These are phyloP conservation scores for Azorinus chamasolen DNA, from an alignment of 2,888 invertebrate genomes.

Conservation along the genomic window DNA sequence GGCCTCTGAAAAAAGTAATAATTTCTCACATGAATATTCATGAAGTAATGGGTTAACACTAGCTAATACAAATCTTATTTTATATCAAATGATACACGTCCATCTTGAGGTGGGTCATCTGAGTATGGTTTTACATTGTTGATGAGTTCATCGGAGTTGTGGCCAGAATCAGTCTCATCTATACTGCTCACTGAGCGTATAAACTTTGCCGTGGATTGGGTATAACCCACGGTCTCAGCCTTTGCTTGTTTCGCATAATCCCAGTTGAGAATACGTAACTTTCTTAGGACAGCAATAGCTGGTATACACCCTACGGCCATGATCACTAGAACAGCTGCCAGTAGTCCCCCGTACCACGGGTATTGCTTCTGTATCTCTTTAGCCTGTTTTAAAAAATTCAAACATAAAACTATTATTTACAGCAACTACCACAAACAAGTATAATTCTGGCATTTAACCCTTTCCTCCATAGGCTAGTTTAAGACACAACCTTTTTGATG, in stretches of 20 bases:
- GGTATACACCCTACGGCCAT: slow-evolving; percentile 77
- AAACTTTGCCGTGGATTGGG: slow-evolving; percentile 73
- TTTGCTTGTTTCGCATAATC: slow-evolving; percentile 72
- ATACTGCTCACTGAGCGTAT: slow-evolving; percentile 66
- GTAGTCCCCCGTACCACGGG: slow-evolving; percentile 75
- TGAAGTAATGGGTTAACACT: no score
- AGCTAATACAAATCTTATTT: no score
- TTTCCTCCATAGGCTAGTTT: no score
- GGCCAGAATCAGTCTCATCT: slow-evolving; percentile 69
- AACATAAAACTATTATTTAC: background rate
- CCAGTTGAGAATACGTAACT: slow-evolving; percentile 69
- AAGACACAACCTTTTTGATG: no score
- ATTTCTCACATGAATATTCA: no score
- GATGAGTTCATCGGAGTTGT: slow-evolving; percentile 63
- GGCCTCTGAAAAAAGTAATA: no score
- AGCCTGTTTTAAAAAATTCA: slow-evolving; percentile 39
- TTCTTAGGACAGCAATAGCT: slow-evolving; percentile 72
- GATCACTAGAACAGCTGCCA: slow-evolving; percentile 72
- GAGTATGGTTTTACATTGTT: slow-evolving; percentile 7
- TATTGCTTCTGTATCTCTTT: slow-evolving; percentile 54
- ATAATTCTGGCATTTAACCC: background rate
- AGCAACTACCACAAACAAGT: background rate
- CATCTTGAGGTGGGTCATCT: slow-evolving; percentile 12
- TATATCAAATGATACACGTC: slow-evolving; percentile 4
- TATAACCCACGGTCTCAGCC: slow-evolving; percentile 70